A percentile compares a stretch with the other conserved stretches of the same genome.
phyloP scores from a whole-genome alignment of 2,888 invertebrate species.

The Limnephilus lunatus region DNA sequence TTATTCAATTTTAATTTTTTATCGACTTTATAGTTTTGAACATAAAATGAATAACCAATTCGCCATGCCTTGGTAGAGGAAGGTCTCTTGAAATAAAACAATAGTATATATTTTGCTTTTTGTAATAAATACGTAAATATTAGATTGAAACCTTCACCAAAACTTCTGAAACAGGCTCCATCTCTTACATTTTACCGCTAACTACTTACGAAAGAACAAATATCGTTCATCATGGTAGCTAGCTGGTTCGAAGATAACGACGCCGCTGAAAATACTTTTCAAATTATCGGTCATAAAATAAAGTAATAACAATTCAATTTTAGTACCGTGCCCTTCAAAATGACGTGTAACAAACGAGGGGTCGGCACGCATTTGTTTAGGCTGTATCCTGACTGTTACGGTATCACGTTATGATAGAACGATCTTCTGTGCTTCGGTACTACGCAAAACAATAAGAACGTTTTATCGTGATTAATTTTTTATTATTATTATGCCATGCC shows the following conservation, averaged over 20 bases:
- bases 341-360: constrained; percentile 37
- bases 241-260: constrained; percentile 29
- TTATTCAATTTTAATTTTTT: no score
- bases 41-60: no score
- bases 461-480: no score
- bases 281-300: constrained; percentile 52
- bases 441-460: neutral
- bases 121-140: neutral
- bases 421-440: neutral
- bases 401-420: neutral
- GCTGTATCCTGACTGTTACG: neutral
- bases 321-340: constrained; percentile 15
- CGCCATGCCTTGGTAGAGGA: neutral
- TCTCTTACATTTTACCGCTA: neutral
- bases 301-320: constrained; percentile 53
- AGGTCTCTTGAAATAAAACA: neutral
- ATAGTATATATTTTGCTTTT: neutral
- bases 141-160: neutral
- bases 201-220: neutral
- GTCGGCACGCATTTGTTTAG: constrained; percentile 12
- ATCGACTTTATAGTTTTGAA: no score
- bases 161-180: neutral
- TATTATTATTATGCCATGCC: no score
- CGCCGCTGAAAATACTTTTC: constrained; percentile 41
- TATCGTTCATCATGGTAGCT: constrained; percentile 19